Conservation (phyloP, 2,113 vertebrate species). For the Piaya cayana region DNA sequence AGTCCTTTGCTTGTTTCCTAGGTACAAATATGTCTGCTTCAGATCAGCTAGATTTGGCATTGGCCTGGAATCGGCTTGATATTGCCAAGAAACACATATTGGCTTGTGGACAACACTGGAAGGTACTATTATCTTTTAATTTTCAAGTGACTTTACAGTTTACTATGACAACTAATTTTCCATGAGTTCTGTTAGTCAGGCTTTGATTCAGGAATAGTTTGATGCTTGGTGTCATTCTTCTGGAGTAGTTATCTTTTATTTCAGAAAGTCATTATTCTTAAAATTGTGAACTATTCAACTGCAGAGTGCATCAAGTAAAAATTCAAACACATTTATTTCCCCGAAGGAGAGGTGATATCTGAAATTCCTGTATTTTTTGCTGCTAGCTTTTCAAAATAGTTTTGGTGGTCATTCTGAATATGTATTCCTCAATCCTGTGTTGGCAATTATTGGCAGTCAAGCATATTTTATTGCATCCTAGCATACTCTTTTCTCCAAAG, state of each 20-base stretch:
- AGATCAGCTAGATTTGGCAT: slow-evolving; percentile 87
- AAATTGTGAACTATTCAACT: neutral
- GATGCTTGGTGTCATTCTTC: neutral
- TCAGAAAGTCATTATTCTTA: neutral
- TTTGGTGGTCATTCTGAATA: neutral
- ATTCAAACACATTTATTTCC: neutral
- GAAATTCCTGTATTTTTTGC: neutral
- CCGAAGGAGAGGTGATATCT: neutral
- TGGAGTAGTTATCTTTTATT: neutral
- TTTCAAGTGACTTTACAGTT: neutral
- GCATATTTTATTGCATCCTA: neutral
- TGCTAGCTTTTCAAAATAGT: neutral
- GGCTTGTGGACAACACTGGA: slow-evolving; percentile 92
- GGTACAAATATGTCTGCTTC: slow-evolving; percentile 87
- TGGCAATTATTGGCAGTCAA: neutral
- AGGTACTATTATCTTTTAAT: slow-evolving; percentile 75
- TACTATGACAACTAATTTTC: neutral
- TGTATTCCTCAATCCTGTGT: neutral
- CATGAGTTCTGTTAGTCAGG: neutral
- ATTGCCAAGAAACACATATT: slow-evolving; percentile 92
- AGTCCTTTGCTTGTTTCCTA: slow-evolving; percentile 60
- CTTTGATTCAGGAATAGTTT: neutral
- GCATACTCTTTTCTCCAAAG: neutral
- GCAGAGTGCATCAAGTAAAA: neutral
- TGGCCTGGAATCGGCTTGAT: slow-evolving; percentile 92